Evolutionary conservation across 2,113 vertebrate species (phyloP).

Genomic region (Thryonomys swinderianus): DNA sequence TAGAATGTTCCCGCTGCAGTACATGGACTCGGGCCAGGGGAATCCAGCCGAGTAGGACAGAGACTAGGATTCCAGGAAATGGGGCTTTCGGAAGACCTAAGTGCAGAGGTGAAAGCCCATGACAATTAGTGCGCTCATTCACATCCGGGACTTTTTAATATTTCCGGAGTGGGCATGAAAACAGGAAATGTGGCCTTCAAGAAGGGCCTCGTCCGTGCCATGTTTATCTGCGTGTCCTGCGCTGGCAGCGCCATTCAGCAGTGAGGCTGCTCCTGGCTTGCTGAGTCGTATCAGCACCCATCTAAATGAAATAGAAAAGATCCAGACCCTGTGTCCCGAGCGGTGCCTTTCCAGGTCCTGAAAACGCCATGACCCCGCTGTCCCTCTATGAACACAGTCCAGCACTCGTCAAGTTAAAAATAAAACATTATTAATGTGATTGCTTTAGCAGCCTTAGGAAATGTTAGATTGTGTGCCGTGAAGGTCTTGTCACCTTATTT

Average conservation of each 20-base stretch:
- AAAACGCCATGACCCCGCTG: neutral
- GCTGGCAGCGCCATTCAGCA: neutral
- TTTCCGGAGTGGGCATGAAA: neutral
- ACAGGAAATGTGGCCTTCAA: neutral
- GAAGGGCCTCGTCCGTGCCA: neutral
- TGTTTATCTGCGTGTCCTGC: neutral
- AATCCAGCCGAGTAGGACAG: neutral
- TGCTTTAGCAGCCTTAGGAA: neutral
- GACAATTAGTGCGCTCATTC: neutral
- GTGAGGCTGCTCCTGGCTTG: neutral
- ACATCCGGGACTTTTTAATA: neutral
- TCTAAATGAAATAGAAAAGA: constrained; percentile 17
- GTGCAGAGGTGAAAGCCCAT: neutral
- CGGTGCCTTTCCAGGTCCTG: neutral
- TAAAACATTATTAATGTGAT: neutral
- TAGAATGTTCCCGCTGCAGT: neutral
- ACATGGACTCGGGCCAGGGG: neutral
- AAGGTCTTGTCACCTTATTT: neutral
- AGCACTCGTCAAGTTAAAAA: neutral
- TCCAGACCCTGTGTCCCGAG: neutral
- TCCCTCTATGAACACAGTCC: neutral
- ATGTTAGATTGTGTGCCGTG: neutral
- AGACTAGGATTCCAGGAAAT: constrained; percentile 11
- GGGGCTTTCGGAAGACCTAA: neutral
- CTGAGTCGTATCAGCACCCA: neutral